Evolutionary conservation across 2,888 invertebrate species (phyloP), one percentile per base, ranked within the genome.

Genomic region (Habrosyne pyritoides): DNA sequence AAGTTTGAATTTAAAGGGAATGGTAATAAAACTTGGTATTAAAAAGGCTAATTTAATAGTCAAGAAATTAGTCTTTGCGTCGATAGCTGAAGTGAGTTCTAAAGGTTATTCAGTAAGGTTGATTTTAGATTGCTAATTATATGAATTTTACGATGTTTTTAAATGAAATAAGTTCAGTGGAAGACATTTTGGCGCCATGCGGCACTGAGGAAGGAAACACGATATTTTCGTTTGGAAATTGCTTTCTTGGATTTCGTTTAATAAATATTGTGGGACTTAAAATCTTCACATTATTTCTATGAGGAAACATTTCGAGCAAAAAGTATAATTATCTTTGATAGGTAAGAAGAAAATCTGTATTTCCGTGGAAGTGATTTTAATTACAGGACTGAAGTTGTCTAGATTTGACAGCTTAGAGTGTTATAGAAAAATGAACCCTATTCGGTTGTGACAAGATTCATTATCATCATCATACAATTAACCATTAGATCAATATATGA

Each of bases 1-100:
- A 21, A 8, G 12, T 26, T 57, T 21, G 0, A 49, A 30, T 42
- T 54, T 62, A 1, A 12, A 21, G 14, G 58, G 22, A 18, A 10
- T 0, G n/a, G 2, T 18, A 30, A 8, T 21, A 22, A 47, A 47
- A 22, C 21, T 47, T 47, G 22, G 47, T 47, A 47, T 24, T 22
- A 24, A 24, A 48, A 2, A n/a, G 10, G n/a, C 3, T 5, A 14
- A 14, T 49, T 26, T 24, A 49, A 24, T 26, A 14, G 48, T 7
- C 26, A 49, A 49, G 48, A 14, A 26, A 24, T 24, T 24, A 49
- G 24, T 49, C 7, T 49, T 1, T 3, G 10, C 0, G 7, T 14
- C n/a, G 7, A 24, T 26, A 14, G n/a, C 10, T 14, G 26, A 49
- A 49, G n/a, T 49, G 14, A 22, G 5, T 8, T 7, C n/a, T 24